These are phyloP conservation scores for Mercenaria mercenaria DNA, from an alignment of 1,140 invertebrate species.

Conservation along the genomic window DNA sequence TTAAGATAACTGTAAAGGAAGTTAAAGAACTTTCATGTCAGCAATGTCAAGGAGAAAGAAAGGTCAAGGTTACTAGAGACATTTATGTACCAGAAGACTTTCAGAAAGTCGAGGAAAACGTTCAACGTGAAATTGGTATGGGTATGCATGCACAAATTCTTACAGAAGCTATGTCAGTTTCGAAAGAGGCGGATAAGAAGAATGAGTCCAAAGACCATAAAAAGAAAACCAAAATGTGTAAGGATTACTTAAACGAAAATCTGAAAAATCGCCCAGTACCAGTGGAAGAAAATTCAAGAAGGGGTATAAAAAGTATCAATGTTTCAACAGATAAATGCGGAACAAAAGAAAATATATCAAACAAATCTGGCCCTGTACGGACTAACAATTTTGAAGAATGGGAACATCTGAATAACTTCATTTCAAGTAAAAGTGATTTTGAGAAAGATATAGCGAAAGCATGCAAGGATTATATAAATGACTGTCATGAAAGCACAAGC, in stretches of 20 bases:
- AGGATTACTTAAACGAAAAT: not conserved
- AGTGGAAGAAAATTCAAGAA: not conserved
- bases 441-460: not conserved
- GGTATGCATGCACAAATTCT: too few relatives aligned
- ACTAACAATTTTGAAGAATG: not conserved
- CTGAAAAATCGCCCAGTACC: not conserved
- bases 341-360: not conserved
- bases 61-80: not conserved
- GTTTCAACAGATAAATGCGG: not conserved
- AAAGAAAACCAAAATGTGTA: too few relatives aligned
- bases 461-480: not conserved
- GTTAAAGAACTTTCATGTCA: not conserved
- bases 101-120: not conserved
- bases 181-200: not conserved
- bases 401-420: not conserved
- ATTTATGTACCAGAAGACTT: conserved; percentile 6
- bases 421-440: not conserved
- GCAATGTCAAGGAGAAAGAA: not conserved
- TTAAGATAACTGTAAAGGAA: not conserved
- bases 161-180: too few relatives aligned
- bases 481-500: too few relatives aligned
- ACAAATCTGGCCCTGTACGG: too few relatives aligned
- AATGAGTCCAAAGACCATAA: not conserved
- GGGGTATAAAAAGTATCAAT: not conserved
- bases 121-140: too few relatives aligned